Conservation (phyloP, 2,888 invertebrate genomes). For the Iselma pallidipennis region DNA sequence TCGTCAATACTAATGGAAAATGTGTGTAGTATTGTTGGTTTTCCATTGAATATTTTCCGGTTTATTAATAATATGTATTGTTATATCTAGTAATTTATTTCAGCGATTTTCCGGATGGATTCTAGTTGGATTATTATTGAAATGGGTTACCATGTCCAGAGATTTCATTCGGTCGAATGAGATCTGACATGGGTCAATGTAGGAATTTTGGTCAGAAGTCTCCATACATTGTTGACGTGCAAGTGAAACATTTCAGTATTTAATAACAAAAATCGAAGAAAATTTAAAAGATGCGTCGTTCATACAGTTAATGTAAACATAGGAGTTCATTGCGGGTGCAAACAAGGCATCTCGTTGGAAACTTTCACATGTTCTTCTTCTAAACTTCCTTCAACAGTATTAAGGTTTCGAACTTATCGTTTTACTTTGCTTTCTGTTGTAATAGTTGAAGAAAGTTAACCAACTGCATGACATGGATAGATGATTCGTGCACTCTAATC, state of each 20-base stretch:
- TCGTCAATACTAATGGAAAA: too few species aligned
- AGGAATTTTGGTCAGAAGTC: too few species aligned
- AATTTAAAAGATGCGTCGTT: background rate
- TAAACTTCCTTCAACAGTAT: background rate
- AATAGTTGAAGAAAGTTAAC: background rate
- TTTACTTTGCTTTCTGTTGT: constrained; percentile 7
- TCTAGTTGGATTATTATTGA: background rate
- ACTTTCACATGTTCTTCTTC: background rate
- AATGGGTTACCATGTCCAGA: background rate
- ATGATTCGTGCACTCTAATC: constrained; percentile 16
- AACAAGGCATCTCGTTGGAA: background rate
- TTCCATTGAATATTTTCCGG: background rate
- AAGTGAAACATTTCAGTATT: background rate
- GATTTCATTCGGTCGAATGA: background rate
- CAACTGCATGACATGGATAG: constrained; percentile 17
- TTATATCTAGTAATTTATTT: background rate
- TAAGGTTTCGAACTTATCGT: constrained; percentile 11
- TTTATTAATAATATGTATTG: too few species aligned
- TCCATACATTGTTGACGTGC: background rate
- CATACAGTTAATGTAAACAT: background rate
- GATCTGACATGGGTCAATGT: background rate
- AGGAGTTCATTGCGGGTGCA: background rate
- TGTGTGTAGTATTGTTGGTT: background rate
- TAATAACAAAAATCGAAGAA: too few species aligned
- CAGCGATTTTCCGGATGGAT: background rate